Evolutionary conservation across 1,140 invertebrate genomes (phyloP), one percentile per base, ranked within the genome.

Genomic region (Ceratina japonica): DNA sequence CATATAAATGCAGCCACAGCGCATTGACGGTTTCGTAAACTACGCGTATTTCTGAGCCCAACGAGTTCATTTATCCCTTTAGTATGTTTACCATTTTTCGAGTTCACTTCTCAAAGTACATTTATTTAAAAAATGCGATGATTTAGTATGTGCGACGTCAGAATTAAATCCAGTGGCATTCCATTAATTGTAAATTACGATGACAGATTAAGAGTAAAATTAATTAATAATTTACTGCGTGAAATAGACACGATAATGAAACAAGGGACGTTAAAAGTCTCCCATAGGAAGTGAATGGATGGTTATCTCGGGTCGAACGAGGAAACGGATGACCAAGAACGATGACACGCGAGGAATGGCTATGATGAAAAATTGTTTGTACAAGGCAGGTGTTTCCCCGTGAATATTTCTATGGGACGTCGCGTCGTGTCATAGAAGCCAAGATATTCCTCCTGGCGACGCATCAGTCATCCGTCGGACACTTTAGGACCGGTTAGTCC

Each of bases 301-400:
- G 56, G 31, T 69, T 58, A 56, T 64, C 74, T 37, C 37, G 56
- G 16, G 62, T 51, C 18, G 52, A 51, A 73, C 37, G 44, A 58
- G 15, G 49, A 84, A 18, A 56, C 52, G 54, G 20, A 51, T 31
- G 59, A 31, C 59, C 59, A 64, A 69, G 59, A 74, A 81, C 20
- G 74, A 77, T 44, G 63, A 79, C n/a, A 74, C 51, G 27, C 75
- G 79, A 71, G 54, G 37, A 79, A 79, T 73, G 75, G 18, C 80
- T 81, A 84, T 73, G 83, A 85, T 87, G 87, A 89, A 83, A 82
- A 87, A 88, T 88, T 83, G 72, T 88, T 87, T 83, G 69, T 79
- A 86, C 65, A 82, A 80, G 73, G 81, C 87, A 89, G 87, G 87
- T 89, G 87, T 83, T 83, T 81, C 59, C 65, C 58, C 58, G 52